A percentile compares a stretch with the other conserved stretches of the same genome.
These are phyloP conservation scores for Symphodus melops DNA, from an alignment of 2,113 vertebrate species.

Conservation along the genomic window DNA sequence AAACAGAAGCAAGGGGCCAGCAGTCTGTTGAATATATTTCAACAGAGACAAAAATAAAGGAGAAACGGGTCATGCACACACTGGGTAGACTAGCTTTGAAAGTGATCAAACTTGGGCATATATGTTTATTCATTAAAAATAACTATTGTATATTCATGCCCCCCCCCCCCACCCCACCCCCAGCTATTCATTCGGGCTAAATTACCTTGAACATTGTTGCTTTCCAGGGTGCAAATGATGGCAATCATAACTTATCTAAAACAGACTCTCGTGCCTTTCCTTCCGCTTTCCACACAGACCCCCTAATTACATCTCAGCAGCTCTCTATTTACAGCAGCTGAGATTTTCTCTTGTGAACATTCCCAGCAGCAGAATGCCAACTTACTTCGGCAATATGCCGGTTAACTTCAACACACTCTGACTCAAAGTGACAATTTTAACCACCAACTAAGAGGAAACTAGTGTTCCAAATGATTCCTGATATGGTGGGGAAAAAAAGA, in stretches of 20 bases:
- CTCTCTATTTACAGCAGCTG: constrained; percentile 26
- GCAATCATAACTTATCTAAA: neutral
- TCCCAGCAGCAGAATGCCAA: neutral
- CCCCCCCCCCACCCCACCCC: no score
- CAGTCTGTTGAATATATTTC: constrained; percentile 5
- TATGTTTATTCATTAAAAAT: constrained; percentile 7
- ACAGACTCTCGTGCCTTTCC: neutral
- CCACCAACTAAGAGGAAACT: neutral
- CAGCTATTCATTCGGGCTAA: neutral
- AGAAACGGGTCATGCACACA: neutral
- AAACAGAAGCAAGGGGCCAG: constrained; percentile 63
- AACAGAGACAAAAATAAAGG: constrained; percentile 27
- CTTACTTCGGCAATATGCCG: constrained; percentile 6
- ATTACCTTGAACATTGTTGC: neutral
- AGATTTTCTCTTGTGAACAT: constrained; percentile 7
- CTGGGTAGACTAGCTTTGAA: neutral
- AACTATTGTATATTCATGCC: neutral
- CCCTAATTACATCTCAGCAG: neutral
- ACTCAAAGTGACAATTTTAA: constrained; percentile 18
- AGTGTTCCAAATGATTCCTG: neutral
- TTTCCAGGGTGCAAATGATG: neutral
- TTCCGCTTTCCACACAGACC: constrained; percentile 11
- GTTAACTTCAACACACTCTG: neutral
- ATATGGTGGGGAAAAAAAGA: neutral
- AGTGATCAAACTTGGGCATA: neutral